A percentile compares a stretch with the other conserved stretches of the same genome.
These are phyloP conservation scores for Heterochromis multidens DNA, from an alignment of 2,113 vertebrate genomes.

Conservation along the genomic window DNA sequence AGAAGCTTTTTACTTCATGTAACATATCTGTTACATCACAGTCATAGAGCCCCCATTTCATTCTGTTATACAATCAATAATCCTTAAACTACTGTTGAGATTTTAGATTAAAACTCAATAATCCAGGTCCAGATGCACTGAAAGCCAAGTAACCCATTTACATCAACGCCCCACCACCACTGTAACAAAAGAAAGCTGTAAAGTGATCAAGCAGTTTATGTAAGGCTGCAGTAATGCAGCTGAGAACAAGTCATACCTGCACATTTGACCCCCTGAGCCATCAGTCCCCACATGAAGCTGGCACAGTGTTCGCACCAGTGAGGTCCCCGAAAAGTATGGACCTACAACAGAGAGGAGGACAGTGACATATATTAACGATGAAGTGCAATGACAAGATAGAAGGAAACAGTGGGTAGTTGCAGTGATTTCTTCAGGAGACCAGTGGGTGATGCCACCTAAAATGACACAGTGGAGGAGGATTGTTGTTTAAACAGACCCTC, in stretches of 20 bases:
- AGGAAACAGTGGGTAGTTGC: not conserved
- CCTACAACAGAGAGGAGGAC: slow-evolving; percentile 51
- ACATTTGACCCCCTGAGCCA: slow-evolving; percentile 98
- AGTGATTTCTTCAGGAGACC: not conserved
- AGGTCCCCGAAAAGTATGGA: slow-evolving; percentile 70
- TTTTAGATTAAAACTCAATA: slow-evolving; percentile 55
- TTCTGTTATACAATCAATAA: slow-evolving; percentile 59
- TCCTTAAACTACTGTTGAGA: slow-evolving; percentile 52
- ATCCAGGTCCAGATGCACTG: slow-evolving; percentile 56
- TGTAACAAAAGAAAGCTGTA: not conserved
- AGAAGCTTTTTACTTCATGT: not conserved
- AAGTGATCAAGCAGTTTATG: not conserved
- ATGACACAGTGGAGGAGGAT: slow-evolving; percentile 34
- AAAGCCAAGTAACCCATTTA: slow-evolving; percentile 62
- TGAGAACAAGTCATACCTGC: slow-evolving; percentile 80
- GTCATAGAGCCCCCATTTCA: not conserved
- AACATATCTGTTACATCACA: slow-evolving; percentile 39
- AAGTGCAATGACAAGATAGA: not conserved
- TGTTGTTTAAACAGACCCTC: slow-evolving; percentile 33
- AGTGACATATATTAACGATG: slow-evolving; percentile 21
- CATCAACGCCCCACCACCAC: not conserved
- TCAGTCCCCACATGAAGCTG: slow-evolving; percentile 99
- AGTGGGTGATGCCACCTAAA: slow-evolving; percentile 1
- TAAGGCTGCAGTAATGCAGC: not conserved
- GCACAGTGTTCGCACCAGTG: slow-evolving; percentile 99